phyloP scores from a whole-genome alignment of 35 echinoderm and acorn worm species.

The Stichopus chloronotus region DNA sequence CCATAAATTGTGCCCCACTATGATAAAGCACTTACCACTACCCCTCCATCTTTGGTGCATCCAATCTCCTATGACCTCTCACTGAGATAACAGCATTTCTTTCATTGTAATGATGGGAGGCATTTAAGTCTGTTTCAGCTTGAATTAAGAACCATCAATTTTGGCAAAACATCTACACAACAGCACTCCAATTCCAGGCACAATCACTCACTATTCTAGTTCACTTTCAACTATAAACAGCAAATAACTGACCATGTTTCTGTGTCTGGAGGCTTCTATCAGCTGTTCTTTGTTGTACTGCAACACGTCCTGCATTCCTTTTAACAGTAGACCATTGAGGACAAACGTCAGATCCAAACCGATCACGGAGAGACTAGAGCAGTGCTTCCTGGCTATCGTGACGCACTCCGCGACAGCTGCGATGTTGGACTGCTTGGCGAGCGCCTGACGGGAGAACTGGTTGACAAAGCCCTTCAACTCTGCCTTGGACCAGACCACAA shows the following conservation, averaged over 20 bases:
- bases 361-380: constrained; percentile 76
- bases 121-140: too few species aligned
- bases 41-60: too few species aligned
- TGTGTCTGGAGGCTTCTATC: constrained; percentile 93
- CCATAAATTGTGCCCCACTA: too few species aligned
- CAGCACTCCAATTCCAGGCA: too few species aligned
- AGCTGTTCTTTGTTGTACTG: constrained; percentile 96
- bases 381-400: constrained; percentile 79
- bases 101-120: too few species aligned
- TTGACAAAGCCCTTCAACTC: constrained; percentile 85
- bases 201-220: too few species aligned
- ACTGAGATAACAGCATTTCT: too few species aligned
- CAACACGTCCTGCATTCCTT: constrained; percentile 84
- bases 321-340: constrained; percentile 77
- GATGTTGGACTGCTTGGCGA: constrained; percentile 89
- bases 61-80: too few species aligned
- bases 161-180: too few species aligned
- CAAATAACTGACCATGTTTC: constrained; percentile 82
- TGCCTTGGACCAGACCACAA: constrained; percentile 94
- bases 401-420: constrained; percentile 90
- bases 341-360: constrained; percentile 93
- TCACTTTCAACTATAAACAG: not conserved
- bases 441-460: constrained; percentile 93
- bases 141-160: too few species aligned
- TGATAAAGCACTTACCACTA: too few species aligned